phyloP scores from a whole-genome alignment of 1,140 invertebrate genomes.

The Drosophila asahinai region DNA sequence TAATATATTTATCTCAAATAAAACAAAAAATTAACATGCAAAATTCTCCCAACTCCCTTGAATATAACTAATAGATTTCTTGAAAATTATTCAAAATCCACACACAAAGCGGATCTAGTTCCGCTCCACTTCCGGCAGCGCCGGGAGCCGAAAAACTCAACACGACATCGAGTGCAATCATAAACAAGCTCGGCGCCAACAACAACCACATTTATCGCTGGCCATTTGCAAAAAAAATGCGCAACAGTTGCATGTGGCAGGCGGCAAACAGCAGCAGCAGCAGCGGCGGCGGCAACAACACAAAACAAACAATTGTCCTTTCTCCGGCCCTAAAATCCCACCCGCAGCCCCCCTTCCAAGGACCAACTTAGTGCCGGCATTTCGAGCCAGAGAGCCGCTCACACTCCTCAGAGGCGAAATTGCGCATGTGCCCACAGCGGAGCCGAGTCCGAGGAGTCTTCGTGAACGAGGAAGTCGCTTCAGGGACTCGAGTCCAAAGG shows the following conservation, averaged over 20 bases:
- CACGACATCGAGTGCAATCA: slow-evolving; percentile 54
- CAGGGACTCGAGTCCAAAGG: slow-evolving; percentile 22
- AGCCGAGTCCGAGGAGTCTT: slow-evolving; percentile 24
- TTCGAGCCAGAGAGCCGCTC: not conserved
- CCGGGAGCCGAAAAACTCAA: slow-evolving; percentile 26
- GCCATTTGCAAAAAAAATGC: slow-evolving; percentile 76
- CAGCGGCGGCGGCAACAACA: slow-evolving; percentile 46
- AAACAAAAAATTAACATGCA: not conserved
- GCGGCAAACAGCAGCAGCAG: slow-evolving; percentile 11
- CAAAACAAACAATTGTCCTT: slow-evolving; percentile 78
- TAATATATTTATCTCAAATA: too few species aligned
- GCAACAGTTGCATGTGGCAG: slow-evolving; percentile 75
- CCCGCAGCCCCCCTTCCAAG: not conserved
- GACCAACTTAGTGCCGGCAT: slow-evolving; percentile 52
- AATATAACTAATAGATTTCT: not conserved
- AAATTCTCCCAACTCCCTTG: too few species aligned
- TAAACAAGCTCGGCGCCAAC: slow-evolving; percentile 40
- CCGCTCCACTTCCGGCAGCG: slow-evolving; percentile 12
- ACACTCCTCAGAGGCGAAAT: not conserved
- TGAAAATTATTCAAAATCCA: not conserved
- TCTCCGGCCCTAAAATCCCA: slow-evolving; percentile 52
- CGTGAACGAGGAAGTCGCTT: not conserved
- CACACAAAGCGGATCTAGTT: slow-evolving; percentile 20
- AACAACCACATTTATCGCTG: slow-evolving; percentile 50
- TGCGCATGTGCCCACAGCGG: slow-evolving; percentile 81